Percentiles rank a stretch among this genome's conserved stretches.
Evolutionary conservation across 2,113 vertebrate species (phyloP).

Genomic region (Lota lota): DNA sequence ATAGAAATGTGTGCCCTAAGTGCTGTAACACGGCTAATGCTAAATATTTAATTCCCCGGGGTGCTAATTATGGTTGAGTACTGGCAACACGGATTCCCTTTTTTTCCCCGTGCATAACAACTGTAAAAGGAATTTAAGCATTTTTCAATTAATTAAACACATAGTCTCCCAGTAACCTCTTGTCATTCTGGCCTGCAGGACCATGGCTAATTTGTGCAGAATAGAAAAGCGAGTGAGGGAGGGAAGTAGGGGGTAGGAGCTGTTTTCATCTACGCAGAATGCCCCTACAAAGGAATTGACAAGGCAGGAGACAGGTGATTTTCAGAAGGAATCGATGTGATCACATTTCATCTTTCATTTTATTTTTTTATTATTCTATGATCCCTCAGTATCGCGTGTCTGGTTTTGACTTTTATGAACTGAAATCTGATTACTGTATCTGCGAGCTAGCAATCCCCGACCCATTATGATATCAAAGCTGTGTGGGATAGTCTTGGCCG

Average conservation of each 20-base stretch:
- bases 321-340: constrained; percentile 59
- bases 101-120: constrained; percentile 89
- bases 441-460: constrained; percentile 54
- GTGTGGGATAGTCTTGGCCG: constrained; percentile 64
- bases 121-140: constrained; percentile 99
- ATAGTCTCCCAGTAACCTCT: constrained; percentile 98
- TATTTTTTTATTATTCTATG: constrained; percentile 15
- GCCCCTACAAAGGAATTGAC: constrained; percentile 66
- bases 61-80: constrained; percentile 98
- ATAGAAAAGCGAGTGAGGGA: constrained; percentile 76
- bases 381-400: constrained; percentile 56
- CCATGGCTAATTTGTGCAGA: constrained; percentile 96
- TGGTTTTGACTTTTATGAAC: constrained; percentile 54
- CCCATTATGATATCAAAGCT: constrained; percentile 73
- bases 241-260: constrained; percentile 15
- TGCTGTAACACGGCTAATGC: constrained; percentile 98
- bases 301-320: constrained; percentile 53
- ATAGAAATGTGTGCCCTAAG: constrained; percentile 99
- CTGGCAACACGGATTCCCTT: constrained; percentile 95
- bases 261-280: constrained; percentile 71
- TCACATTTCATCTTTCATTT: constrained; percentile 46
- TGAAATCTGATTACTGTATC: constrained; percentile 66
- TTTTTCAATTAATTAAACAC: constrained; percentile 99
- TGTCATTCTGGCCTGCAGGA: constrained; percentile 99
- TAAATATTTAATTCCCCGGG: constrained; percentile 99